These are phyloP conservation scores for Donacobius atricapilla DNA, from an alignment of 2,113 vertebrate genomes.

Conservation along the genomic window DNA sequence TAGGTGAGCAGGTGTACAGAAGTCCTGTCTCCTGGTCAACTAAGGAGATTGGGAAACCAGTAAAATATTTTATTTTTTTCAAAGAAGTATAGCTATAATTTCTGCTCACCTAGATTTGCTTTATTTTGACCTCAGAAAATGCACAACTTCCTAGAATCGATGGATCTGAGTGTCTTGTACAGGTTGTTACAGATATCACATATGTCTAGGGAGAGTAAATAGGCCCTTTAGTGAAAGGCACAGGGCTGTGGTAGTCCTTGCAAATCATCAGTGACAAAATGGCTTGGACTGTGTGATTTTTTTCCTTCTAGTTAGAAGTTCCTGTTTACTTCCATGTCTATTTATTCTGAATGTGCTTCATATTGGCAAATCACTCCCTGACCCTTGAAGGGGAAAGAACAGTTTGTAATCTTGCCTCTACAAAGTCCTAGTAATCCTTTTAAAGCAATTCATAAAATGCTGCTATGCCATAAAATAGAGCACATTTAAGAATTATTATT, in stretches of 20 bases:
- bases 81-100: background rate
- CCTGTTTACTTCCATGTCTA: background rate
- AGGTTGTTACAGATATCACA: fast-evolving
- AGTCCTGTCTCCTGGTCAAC: background rate
- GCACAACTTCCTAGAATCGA: background rate
- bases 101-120: background rate
- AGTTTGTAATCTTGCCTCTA: background rate
- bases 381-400: background rate
- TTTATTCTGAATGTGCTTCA: background rate
- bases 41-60: background rate
- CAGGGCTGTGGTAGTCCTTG: background rate
- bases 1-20: background rate
- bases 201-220: background rate
- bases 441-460: background rate
- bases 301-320: background rate
- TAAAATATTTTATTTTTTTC: background rate
- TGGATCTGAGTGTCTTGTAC: background rate
- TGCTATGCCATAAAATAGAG: background rate
- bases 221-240: background rate
- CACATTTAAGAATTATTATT: background rate
- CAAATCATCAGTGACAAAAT: background rate
- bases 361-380: background rate
- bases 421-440: background rate
- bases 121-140: background rate
- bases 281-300: background rate